Base-by-base conservation (phyloP, 2,888 invertebrate species). In the Phyllotreta cruciferae region DNA sequence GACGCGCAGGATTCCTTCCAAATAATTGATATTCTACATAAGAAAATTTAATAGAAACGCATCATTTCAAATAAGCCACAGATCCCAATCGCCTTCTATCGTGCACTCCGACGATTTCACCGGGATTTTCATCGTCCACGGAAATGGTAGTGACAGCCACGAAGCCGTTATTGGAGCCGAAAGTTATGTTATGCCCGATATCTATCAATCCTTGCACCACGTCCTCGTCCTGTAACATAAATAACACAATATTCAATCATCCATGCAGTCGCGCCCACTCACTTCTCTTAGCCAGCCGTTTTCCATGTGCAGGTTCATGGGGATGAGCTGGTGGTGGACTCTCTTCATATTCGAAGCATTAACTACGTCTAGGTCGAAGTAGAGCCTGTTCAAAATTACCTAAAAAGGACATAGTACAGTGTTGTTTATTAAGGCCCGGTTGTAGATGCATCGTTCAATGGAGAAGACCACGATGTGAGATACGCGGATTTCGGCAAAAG, bases 271-370 rank as follows among this genome's bases (percentile, higher is more conserved):
- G 24, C 24, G 24, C 24, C 24, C 24, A 71, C 69, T 70, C 67
- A 78, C 73, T 50, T 64, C 85, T 73, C 77, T 56, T 11, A 83
- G 77, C 73, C 85, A 85, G 8, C 76, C 79, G 35, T 78, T 70
- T 76, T 89, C 88, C 61, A 84, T 81, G 35, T 80, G 74, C 0
- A 87, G 75, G 45, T 77, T 71, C 81, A 86, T 85, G 0, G 88
- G 88, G 38, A 85, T 81, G 39, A 88, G 81, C 73, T 90, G 89
- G 74, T 90, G 88, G 74, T 90, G 89, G 5, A 88, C 67, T 63
- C 88, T 79, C 10, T 82, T 81, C 1, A 81, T 80, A 68, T 84
- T 82, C 14, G 87, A 83, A 0, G 88, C 84, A 47, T 82, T 76
- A 63, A 83, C 80, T 24, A 89, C 79, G 35, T 81, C 79, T 67